Base-by-base conservation (phyloP, 1,140 invertebrate genomes). In the Drosophila virilis region DNA sequence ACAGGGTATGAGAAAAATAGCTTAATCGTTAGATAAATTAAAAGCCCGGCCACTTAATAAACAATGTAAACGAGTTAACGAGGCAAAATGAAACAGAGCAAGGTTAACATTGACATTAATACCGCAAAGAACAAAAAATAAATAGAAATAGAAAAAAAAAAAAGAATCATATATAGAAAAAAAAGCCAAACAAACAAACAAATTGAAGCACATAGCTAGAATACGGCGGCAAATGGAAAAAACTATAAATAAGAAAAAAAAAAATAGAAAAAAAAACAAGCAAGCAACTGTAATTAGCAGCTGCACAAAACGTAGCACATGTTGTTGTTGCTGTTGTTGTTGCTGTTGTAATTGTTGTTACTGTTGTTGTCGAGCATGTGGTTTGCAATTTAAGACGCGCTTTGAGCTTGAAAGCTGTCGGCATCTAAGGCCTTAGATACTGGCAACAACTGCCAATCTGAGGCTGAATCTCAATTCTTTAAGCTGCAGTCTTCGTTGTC, bases 81-180 rank as follows among this genome's bases (percentile, higher is more conserved):
- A 69, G 71, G 37, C 57, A 46, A 77, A 78, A 77, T 76, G 77
- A 88, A 88, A 80, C 84, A 88, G 83, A 88, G 83, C 83, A 88
- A 88, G 83, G 83, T 80, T 88, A 88, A 73, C 76, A 88, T 83
- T 88, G 83, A 88, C 83, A 88, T 89, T 88, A 83, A 88, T 88
- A 88, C 83, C 77, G 74, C 71, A 74, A 74, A 69, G 65, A 74
- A 74, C 71, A 74, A 37, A 50, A 50, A 57, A 17, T 17, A 17
- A 17, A 32, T 9, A 57, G 32, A 57, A 35, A 46, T 12, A 50
- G 17, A 58, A 42, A 55, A 35, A 46, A 15, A 50, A 32, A 58
- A 42, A 55, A 2, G 22, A 17, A 17, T n/a, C 40, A 57, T 22
- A 38, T 28, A 55, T 10, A 62, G 32, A 42, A 33, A 57, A 48